These are phyloP conservation scores for Protobothrops flavoviridis DNA, from an alignment of 2,113 vertebrate genomes.

Conservation along the genomic window DNA sequence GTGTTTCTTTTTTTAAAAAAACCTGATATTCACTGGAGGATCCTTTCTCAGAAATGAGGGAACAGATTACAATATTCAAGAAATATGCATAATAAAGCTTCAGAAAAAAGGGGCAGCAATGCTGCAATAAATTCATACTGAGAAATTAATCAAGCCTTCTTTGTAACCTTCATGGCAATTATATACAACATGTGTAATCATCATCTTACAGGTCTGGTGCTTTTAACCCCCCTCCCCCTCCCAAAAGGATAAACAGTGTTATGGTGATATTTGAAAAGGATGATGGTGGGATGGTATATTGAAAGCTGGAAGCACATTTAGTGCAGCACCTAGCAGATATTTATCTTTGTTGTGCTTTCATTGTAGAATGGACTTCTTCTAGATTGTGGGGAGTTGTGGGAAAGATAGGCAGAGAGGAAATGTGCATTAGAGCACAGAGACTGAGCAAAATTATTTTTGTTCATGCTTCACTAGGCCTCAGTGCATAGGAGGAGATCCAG, in stretches of 20 bases:
- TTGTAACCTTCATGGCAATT: constrained; percentile 70
- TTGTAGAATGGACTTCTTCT: constrained; percentile 45
- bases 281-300: not conserved
- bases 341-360: constrained; percentile 53
- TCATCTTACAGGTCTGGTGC: constrained; percentile 34
- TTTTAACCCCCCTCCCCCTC: not conserved
- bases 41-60: constrained; percentile 46
- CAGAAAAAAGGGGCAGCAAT: constrained; percentile 40
- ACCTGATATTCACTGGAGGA: constrained; percentile 41
- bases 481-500: constrained; percentile 68
- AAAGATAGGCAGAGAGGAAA: constrained; percentile 48
- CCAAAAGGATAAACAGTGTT: constrained; percentile 21
- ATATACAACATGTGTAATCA: constrained; percentile 52
- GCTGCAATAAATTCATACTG: constrained; percentile 73
- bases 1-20: not conserved
- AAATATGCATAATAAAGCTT: constrained; percentile 68
- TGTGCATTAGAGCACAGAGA: constrained; percentile 75
- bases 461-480: constrained; percentile 76
- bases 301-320: constrained; percentile 42
- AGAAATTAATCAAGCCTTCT: constrained; percentile 72
- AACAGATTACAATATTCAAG: constrained; percentile 59
- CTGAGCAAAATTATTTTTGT: constrained; percentile 82
- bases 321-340: constrained; percentile 49
- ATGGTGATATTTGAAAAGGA: constrained; percentile 24
- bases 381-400: constrained; percentile 41